Conservation (phyloP, 1,140 invertebrate genomes). For the Bombus vancouverensis region DNA sequence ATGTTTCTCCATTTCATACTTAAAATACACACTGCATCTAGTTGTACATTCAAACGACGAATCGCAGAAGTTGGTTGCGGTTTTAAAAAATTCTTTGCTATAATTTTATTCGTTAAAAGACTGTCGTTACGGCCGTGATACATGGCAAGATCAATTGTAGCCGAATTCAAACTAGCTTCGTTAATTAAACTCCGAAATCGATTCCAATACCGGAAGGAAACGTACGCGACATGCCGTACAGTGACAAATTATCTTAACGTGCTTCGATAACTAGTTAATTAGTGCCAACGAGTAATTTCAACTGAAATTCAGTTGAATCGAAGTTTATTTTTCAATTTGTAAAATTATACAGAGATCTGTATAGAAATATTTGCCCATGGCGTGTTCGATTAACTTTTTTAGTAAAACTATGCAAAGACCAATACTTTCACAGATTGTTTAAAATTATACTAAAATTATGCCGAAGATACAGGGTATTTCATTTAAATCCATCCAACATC, state of each 20-base stretch:
- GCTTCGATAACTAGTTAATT: conserved; percentile 52
- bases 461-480: too few species aligned
- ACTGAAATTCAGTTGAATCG: not conserved
- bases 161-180: conserved; percentile 69
- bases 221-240: conserved; percentile 8
- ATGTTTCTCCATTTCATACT: too few species aligned
- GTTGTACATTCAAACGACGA: too few species aligned
- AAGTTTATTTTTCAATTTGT: not conserved
- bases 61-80: too few species aligned
- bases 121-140: not conserved
- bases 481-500: too few species aligned
- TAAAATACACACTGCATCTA: too few species aligned
- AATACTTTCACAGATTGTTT: not conserved
- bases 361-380: not conserved
- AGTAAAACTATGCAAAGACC: not conserved
- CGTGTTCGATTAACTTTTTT: conserved; percentile 1
- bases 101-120: too few species aligned
- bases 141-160: conserved; percentile 20
- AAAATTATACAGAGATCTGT: not conserved
- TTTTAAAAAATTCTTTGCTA: too few species aligned
- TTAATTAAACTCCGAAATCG: conserved; percentile 71
- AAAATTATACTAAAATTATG: not conserved
- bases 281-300: conserved; percentile 45
- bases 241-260: conserved; percentile 50
- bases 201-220: conserved; percentile 50